Evolutionary conservation across 2,113 vertebrate species (phyloP).

Genomic region (Burhinus bistriatus): DNA sequence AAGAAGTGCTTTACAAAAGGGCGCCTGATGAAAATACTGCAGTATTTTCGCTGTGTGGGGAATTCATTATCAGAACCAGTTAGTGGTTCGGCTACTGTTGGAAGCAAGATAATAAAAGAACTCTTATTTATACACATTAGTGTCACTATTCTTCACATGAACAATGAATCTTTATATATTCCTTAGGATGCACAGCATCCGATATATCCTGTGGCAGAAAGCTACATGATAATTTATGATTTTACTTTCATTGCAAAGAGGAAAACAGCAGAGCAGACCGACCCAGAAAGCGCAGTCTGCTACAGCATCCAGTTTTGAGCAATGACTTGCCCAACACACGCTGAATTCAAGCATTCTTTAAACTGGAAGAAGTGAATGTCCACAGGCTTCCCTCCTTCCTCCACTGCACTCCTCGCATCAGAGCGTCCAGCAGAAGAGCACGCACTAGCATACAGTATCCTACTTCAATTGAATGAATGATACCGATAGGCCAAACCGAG

Average conservation of each 20-base stretch:
- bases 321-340: neutral
- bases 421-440: neutral
- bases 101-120: neutral
- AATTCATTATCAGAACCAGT: neutral
- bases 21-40: neutral
- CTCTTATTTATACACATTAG: neutral
- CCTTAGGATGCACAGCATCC: neutral
- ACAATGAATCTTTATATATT: neutral
- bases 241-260: neutral
- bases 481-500: neutral
- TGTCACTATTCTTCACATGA: fast-evolving
- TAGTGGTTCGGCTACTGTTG: neutral
- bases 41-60: neutral
- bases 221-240: neutral
- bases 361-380: neutral
- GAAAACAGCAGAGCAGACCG: neutral
- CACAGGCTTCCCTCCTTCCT: neutral
- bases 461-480: neutral
- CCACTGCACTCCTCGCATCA: neutral
- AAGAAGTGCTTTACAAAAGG: neutral
- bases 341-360: neutral
- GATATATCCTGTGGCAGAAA: neutral
- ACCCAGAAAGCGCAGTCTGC: neutral
- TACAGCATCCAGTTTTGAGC: neutral
- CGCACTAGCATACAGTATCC: neutral